phyloP scores from a whole-genome alignment of 2,797 vertebrate species.

The Rhinoraja longicauda region DNA sequence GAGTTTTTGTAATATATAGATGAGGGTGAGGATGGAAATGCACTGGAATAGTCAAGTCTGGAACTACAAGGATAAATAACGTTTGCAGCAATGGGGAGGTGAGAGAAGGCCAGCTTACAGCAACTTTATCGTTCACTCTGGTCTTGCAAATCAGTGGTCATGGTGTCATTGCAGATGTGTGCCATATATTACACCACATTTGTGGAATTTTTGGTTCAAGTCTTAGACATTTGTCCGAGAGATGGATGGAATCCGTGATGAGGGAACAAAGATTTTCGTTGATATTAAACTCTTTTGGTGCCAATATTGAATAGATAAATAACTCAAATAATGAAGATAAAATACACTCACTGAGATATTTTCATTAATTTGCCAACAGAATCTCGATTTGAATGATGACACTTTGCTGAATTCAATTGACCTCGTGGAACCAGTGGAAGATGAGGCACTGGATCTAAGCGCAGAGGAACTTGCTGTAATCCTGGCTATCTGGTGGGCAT shows the following conservation, averaged over 20 bases:
- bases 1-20: too few relatives aligned
- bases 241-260: too few relatives aligned
- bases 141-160: too few relatives aligned
- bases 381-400: conserved; percentile 78
- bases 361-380: conserved; percentile 57
- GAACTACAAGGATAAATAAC: too few relatives aligned
- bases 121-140: too few relatives aligned
- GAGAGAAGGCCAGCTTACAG: too few relatives aligned
- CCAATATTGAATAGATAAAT: not conserved
- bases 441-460: conserved; percentile 71
- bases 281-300: not conserved
- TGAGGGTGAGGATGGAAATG: not conserved
- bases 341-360: not conserved
- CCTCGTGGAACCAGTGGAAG: conserved; percentile 69
- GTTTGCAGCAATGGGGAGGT: too few relatives aligned
- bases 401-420: conserved; percentile 78
- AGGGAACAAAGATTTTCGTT: not conserved
- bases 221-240: too few relatives aligned
- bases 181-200: too few relatives aligned
- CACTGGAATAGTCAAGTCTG: not conserved
- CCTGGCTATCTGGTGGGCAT: conserved; percentile 81
- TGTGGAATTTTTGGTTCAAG: too few relatives aligned
- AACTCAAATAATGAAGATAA: not conserved
- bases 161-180: too few relatives aligned
- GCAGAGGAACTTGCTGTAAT: conserved; percentile 89